phyloP scores from a whole-genome alignment of 2,797 vertebrate species.

The Protonibea diacanthus region DNA sequence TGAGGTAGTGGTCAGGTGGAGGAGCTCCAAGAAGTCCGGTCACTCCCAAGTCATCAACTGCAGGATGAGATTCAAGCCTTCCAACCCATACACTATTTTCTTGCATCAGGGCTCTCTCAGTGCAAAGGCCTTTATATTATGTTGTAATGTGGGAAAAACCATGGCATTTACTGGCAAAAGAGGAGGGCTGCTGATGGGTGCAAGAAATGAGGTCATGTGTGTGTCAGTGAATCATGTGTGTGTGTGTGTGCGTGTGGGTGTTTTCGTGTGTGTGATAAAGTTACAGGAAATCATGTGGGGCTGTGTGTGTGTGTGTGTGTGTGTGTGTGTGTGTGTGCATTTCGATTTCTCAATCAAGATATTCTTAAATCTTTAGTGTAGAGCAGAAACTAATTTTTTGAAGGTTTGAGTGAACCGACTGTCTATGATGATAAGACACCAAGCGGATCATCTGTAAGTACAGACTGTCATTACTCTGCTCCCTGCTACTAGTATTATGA shows the following conservation, averaged over 20 bases:
- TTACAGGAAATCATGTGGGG: too few relatives aligned
- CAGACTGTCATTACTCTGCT: neutral
- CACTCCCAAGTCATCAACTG: conserved; percentile 87
- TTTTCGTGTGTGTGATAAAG: too few relatives aligned
- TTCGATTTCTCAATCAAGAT: neutral
- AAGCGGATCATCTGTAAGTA: conserved; percentile 66
- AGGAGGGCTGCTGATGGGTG: too few relatives aligned
- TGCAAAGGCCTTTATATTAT: neutral
- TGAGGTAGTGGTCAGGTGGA: conserved; percentile 91
- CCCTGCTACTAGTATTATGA: too few relatives aligned
- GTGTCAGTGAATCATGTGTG: too few relatives aligned
- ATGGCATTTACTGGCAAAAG: too few relatives aligned
- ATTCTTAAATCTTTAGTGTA: conserved; percentile 17
- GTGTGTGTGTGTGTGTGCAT: too few relatives aligned
- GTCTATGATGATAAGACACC: conserved; percentile 53
- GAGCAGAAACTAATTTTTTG: conserved; percentile 20
- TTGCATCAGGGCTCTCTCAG: neutral
- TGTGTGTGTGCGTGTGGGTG: too few relatives aligned
- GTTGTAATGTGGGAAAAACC: too few relatives aligned
- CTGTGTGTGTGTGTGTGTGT: too few relatives aligned
- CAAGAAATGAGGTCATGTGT: too few relatives aligned
- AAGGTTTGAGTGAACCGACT: conserved; percentile 6
- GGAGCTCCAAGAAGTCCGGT: conserved; percentile 87
- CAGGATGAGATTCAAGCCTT: conserved; percentile 89
- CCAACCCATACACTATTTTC: conserved; percentile 76